phyloP scores from a whole-genome alignment of 2,113 vertebrate genomes.

The Microtus oregoni region DNA sequence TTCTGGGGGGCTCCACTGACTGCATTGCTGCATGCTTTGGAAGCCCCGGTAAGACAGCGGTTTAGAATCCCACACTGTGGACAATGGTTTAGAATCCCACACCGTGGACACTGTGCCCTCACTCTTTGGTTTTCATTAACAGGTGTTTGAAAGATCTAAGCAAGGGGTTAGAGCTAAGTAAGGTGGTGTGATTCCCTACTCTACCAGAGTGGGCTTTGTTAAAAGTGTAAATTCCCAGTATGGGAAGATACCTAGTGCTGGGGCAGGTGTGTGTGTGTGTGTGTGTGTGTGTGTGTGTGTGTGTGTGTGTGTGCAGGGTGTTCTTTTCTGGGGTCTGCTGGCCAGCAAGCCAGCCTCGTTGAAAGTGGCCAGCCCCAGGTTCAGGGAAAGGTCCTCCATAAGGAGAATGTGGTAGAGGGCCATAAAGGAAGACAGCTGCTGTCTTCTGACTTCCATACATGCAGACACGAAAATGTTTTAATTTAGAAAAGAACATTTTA shows the following conservation, averaged over 20 bases:
- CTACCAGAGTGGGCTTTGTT: neutral
- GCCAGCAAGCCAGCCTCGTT: neutral
- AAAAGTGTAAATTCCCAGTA: neutral
- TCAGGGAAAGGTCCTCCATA: neutral
- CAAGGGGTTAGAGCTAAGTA: neutral
- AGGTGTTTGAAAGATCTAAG: constrained; percentile 1
- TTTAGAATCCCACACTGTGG: no score
- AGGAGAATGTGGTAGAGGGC: neutral
- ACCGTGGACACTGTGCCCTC: neutral
- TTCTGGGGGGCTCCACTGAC: constrained; percentile 11
- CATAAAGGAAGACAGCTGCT: no score
- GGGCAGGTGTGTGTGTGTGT: neutral
- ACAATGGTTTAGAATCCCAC: neutral
- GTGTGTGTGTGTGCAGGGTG: no score
- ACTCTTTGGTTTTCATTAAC: constrained; percentile 39
- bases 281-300: rapidly evolving
- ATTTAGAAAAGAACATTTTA: neutral
- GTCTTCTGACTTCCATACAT: neutral
- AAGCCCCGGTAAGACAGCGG: neutral
- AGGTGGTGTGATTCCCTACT: neutral
- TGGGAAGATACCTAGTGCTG: no score
- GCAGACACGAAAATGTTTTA: neutral
- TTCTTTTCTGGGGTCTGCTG: neutral
- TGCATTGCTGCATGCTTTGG: constrained; percentile 57
- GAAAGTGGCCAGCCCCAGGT: neutral